These are phyloP conservation scores for Trilocha varians DNA, from an alignment of 2,888 invertebrate genomes.

Conservation along the genomic window DNA sequence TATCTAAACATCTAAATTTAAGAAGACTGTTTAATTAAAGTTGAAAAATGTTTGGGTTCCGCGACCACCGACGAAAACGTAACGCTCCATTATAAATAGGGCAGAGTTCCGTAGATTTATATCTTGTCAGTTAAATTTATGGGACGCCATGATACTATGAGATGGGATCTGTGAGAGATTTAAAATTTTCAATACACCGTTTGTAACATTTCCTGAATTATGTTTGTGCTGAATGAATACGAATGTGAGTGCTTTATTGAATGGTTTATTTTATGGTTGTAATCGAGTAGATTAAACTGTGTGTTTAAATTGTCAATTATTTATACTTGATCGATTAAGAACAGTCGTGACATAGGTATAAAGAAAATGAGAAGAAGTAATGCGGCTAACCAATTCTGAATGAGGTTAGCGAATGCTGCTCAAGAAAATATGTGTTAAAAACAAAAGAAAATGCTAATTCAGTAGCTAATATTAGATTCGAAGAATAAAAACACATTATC, in stretches of 20 bases:
- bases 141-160: slow-evolving; percentile 7
- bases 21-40: slow-evolving; percentile 5
- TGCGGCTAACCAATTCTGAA: too few species aligned
- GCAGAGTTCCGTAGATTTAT: slow-evolving; percentile 23
- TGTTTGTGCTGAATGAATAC: background rate
- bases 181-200: background rate
- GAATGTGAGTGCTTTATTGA: background rate
- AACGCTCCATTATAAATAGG: slow-evolving; percentile 28
- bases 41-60: slow-evolving; percentile 6
- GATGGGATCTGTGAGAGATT: slow-evolving; percentile 2
- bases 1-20: slow-evolving; percentile 1
- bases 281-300: too few species aligned
- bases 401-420: too few species aligned
- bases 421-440: too few species aligned
- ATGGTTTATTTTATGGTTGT: background rate
- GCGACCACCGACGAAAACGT: slow-evolving; percentile 6
- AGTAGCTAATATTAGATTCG: too few species aligned
- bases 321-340: too few species aligned
- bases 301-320: too few species aligned
- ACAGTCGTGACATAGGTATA: too few species aligned
- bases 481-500: too few species aligned
- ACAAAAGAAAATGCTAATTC: too few species aligned
- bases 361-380: too few species aligned
- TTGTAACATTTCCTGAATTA: background rate
- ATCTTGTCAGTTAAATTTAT: slow-evolving; percentile 19